A percentile compares a stretch with the other conserved stretches of the same genome.
These are phyloP conservation scores for Nomada fabriciana DNA, from an alignment of 2,888 invertebrate species.

Conservation along the genomic window DNA sequence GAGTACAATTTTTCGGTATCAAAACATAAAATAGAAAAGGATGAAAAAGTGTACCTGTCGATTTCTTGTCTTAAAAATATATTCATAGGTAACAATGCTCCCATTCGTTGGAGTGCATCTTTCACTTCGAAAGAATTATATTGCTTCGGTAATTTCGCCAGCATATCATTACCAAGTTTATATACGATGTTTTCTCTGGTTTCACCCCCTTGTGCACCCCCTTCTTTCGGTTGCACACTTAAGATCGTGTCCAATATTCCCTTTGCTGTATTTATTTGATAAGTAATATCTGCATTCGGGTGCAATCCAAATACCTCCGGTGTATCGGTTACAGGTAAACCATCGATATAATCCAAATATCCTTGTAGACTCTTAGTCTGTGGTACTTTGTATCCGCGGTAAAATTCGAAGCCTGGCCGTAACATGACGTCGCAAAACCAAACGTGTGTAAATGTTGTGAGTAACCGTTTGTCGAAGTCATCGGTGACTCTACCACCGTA, in stretches of 20 bases:
- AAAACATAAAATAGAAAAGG: not conserved
- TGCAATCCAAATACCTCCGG: slow-evolving; percentile 99
- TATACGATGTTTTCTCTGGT: slow-evolving; percentile 97
- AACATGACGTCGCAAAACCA: slow-evolving; percentile 98
- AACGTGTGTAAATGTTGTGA: slow-evolving; percentile 96
- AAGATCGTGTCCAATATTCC: slow-evolving; percentile 96
- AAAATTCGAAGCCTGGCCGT: slow-evolving; percentile 95
- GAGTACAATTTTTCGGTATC: not conserved
- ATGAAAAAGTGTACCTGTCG: slow-evolving; percentile 82
- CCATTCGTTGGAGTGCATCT: slow-evolving; percentile 96
- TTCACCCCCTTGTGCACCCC: slow-evolving; percentile 95
- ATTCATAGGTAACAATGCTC: slow-evolving; percentile 96
- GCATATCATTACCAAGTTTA: slow-evolving; percentile 96
- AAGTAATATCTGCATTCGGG: slow-evolving; percentile 98
- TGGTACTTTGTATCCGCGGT: slow-evolving; percentile 96
- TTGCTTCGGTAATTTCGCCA: slow-evolving; percentile 92
- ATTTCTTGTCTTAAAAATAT: slow-evolving; percentile 93
- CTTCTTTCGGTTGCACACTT: slow-evolving; percentile 98
- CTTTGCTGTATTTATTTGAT: slow-evolving; percentile 98
- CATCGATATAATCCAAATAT: slow-evolving; percentile 94
- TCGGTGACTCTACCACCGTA: slow-evolving; percentile 97
- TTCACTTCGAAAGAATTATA: slow-evolving; percentile 96
- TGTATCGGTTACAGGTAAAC: slow-evolving; percentile 93
- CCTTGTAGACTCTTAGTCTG: slow-evolving; percentile 91
- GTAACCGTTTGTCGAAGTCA: slow-evolving; percentile 96